phyloP scores from a whole-genome alignment of 2,113 vertebrate genomes.

The Petaurus breviceps region DNA sequence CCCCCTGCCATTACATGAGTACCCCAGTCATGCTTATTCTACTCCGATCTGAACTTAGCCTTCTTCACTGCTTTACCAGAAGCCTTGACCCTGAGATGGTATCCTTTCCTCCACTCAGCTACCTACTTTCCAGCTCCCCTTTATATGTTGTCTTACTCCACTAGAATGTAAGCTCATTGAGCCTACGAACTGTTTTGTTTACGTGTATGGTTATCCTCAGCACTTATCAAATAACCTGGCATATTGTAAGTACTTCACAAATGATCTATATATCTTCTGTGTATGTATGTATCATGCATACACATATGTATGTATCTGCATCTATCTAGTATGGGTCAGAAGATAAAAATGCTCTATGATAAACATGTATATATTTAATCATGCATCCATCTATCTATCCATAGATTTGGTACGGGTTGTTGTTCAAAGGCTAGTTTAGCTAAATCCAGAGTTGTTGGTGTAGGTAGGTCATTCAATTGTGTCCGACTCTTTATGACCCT shows the following conservation, averaged over 20 bases:
- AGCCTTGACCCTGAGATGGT: neutral
- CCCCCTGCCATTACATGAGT: neutral
- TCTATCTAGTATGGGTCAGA: too few species aligned
- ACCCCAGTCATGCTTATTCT: neutral
- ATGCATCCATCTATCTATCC: neutral
- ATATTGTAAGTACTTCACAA: neutral
- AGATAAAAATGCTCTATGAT: neutral
- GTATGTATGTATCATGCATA: neutral
- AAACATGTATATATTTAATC: neutral
- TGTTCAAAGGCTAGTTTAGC: neutral
- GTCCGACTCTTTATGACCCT: neutral
- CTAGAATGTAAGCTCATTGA: too few species aligned
- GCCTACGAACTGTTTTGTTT: neutral
- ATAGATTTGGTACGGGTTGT: neutral
- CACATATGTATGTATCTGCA: too few species aligned
- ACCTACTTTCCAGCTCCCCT: neutral
- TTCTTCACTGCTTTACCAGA: neutral
- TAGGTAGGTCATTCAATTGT: neutral
- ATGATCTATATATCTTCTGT: neutral
- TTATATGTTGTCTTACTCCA: too few species aligned
- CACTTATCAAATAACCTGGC: neutral
- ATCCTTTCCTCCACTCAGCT: neutral
- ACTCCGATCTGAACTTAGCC: neutral
- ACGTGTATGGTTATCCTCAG: neutral
- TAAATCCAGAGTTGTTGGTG: neutral